These are phyloP conservation scores for Oasisia sp. DNA, from an alignment of 2,888 invertebrate genomes.

Conservation along the genomic window DNA sequence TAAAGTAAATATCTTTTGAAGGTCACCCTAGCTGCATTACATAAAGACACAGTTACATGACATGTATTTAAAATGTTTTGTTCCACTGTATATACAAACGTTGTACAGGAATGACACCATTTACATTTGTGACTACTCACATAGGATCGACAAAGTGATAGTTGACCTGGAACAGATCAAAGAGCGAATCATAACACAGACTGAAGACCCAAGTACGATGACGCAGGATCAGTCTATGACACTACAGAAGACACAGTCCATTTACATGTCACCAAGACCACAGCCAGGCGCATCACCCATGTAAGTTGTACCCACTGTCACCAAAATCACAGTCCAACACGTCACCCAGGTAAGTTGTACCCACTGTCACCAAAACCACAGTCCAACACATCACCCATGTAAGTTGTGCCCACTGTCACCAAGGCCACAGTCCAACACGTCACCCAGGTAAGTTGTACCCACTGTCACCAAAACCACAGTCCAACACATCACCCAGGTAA, in stretches of 20 bases:
- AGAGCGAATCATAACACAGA: slow-evolving; percentile 39
- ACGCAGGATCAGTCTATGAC: neutral
- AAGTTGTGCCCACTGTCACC: neutral
- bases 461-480: neutral
- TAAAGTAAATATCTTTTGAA: too few species aligned
- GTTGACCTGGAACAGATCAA: slow-evolving; percentile 57
- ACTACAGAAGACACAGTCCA: neutral
- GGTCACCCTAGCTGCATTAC: too few species aligned
- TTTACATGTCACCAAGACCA: neutral
- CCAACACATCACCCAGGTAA: too few species aligned
- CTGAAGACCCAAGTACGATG: neutral
- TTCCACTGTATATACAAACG: neutral
- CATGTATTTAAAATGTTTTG: too few species aligned
- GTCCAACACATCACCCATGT: neutral
- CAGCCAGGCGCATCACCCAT: neutral
- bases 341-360: neutral
- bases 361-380: neutral
- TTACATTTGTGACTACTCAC: neutral
- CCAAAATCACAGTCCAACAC: neutral
- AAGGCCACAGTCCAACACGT: neutral
- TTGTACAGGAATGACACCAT: neutral
- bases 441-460: neutral
- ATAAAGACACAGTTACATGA: too few species aligned
- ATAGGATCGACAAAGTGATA: slow-evolving; percentile 56
- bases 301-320: neutral